Conservation (phyloP, 2,797 vertebrate species). For the Danio aesculapii region DNA sequence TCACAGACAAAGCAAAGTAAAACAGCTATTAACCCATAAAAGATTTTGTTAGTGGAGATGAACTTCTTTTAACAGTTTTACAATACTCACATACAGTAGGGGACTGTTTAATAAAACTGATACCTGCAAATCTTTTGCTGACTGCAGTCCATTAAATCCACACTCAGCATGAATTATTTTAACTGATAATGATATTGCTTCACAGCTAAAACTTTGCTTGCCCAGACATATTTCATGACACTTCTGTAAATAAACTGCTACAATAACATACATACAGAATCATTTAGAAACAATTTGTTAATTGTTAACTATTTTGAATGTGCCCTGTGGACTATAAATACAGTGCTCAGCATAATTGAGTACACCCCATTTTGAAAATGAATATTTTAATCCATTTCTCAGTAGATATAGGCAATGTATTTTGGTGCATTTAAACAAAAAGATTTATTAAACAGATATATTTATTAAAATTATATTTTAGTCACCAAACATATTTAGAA, state of each 20-base stretch:
- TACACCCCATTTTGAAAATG: no score
- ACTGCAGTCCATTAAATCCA: not conserved
- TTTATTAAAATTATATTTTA: no score
- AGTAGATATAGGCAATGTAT: no score
- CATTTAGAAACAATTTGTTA: no score
- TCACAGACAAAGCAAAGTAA: not conserved
- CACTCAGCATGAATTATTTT: not conserved
- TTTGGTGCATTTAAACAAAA: no score
- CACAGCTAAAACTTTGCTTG: not conserved
- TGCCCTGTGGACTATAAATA: no score
- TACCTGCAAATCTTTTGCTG: not conserved
- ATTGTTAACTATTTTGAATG: no score
- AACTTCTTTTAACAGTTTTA: not conserved
- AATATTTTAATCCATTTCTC: no score
- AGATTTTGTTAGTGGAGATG: slow-evolving; percentile 4
- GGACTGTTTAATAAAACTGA: not conserved
- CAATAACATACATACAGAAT: not conserved
- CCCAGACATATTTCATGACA: not conserved
- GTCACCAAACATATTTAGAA: no score
- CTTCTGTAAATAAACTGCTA: not conserved
- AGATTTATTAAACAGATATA: no score
- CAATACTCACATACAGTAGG: not conserved
- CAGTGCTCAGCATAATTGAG: no score
- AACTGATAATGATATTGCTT: not conserved
- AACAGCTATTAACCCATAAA: not conserved